phyloP scores from a whole-genome alignment of 2,888 invertebrate species.

The Oligia fasciuncula region DNA sequence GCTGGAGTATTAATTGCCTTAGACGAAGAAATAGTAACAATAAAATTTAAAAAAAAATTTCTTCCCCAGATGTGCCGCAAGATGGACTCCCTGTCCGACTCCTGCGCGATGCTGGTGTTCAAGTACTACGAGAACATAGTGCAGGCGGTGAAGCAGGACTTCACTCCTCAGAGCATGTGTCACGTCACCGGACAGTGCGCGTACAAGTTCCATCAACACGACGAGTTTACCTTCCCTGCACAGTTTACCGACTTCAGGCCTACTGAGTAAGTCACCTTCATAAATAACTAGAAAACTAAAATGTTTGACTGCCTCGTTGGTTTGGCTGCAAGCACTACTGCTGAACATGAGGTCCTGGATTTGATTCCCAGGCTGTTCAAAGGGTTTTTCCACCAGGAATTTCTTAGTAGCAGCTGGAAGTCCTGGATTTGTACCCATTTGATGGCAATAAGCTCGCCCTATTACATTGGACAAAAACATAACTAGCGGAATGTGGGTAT shows the following conservation, averaged over 20 bases:
- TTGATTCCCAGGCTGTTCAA: too few relatives aligned
- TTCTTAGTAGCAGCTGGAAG: not conserved
- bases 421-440: too few relatives aligned
- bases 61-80: constrained; percentile 90
- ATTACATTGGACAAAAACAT: not conserved
- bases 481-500: not conserved
- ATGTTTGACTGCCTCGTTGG: not conserved
- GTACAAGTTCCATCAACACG: constrained; percentile 91
- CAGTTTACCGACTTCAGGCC: constrained; percentile 90
- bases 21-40: not conserved
- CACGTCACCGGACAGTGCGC: constrained; percentile 94
- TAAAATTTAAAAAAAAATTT: not conserved
- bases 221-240: constrained; percentile 88
- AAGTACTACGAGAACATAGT: constrained; percentile 94
- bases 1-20: too few relatives aligned
- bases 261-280: constrained; percentile 83
- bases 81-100: constrained; percentile 93
- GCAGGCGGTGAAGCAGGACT: constrained; percentile 90
- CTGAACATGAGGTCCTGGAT: not conserved
- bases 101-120: constrained; percentile 93
- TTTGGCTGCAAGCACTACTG: not conserved
- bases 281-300: not conserved
- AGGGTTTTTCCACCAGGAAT: not conserved
- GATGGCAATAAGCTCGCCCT: too few relatives aligned
- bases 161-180: constrained; percentile 92